These are phyloP conservation scores for Fundulus diaphanus DNA, from an alignment of 2,797 vertebrate genomes.

Conservation along the genomic window DNA sequence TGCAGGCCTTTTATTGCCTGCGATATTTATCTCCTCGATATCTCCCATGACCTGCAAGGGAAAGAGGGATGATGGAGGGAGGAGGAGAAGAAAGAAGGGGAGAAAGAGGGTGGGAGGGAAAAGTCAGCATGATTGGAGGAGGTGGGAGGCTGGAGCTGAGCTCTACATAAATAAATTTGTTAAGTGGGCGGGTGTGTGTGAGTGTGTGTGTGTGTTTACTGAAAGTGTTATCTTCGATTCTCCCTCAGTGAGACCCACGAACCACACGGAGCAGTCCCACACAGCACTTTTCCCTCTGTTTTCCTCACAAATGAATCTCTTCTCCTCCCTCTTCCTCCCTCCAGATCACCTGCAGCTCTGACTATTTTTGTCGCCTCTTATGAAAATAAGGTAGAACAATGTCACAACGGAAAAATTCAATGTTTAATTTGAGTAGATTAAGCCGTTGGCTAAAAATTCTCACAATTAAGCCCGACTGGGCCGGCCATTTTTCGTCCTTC, in stretches of 20 bases:
- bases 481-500: too few species aligned
- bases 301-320: constrained; percentile 13
- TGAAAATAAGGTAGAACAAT: not conserved
- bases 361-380: not conserved
- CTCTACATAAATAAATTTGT: constrained; percentile 76
- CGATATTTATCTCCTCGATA: constrained; percentile 81
- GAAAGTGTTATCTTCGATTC: constrained; percentile 46
- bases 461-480: not conserved
- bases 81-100: constrained; percentile 11
- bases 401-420: not conserved
- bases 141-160: constrained; percentile 63
- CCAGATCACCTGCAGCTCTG: not conserved
- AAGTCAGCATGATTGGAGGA: constrained; percentile 45
- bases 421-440: not conserved
- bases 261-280: constrained; percentile 34
- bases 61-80: constrained; percentile 40
- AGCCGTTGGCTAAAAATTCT: not conserved
- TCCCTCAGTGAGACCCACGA: constrained; percentile 51
- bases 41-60: constrained; percentile 73
- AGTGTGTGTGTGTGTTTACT: constrained; percentile 39
- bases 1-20: constrained; percentile 82
- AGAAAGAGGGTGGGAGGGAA: constrained; percentile 25
- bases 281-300: constrained; percentile 23
- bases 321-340: not conserved
- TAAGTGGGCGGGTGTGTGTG: constrained; percentile 73